Percentiles rank a stretch among this genome's conserved stretches.
Evolutionary conservation across 2,113 vertebrate genomes (phyloP).

Genomic region (Dasyornis broadbenti): DNA sequence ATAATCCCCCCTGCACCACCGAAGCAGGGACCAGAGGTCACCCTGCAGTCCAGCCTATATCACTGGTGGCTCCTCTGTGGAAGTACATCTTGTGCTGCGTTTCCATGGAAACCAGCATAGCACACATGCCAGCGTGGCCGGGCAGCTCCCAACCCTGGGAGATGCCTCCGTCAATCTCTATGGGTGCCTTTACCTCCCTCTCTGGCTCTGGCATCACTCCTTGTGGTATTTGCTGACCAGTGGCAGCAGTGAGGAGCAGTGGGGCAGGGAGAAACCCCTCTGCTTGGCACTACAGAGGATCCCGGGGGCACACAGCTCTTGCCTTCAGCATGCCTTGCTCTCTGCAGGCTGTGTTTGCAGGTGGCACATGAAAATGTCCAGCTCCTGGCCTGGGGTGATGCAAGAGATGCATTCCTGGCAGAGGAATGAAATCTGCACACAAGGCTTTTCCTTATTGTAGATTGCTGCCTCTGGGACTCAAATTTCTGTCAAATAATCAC

Average conservation of each 20-base stretch:
- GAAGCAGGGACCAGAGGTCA: background rate
- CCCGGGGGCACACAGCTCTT: background rate
- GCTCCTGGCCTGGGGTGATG: background rate
- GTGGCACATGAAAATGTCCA: background rate
- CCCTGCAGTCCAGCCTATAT: constrained; percentile 6
- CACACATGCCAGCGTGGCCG: background rate
- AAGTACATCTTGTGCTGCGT: constrained; percentile 57
- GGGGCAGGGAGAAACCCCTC: background rate
- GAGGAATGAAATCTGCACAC: background rate
- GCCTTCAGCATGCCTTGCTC: background rate
- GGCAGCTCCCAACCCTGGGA: background rate
- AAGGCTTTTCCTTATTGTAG: background rate
- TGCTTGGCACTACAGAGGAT: rapidly evolving
- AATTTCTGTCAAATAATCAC: background rate
- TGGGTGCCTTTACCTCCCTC: background rate
- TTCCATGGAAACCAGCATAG: constrained; percentile 67
- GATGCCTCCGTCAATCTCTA: background rate
- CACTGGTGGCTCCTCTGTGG: background rate
- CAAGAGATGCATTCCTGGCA: background rate
- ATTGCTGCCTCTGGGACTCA: background rate
- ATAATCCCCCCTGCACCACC: rapidly evolving
- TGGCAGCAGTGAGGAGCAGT: rapidly evolving
- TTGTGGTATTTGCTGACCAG: rapidly evolving
- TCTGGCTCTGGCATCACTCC: background rate
- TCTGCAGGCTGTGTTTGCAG: background rate